Evolutionary conservation across 2,113 vertebrate genomes (phyloP).

Genomic region (Onychorhynchus coronatus): DNA sequence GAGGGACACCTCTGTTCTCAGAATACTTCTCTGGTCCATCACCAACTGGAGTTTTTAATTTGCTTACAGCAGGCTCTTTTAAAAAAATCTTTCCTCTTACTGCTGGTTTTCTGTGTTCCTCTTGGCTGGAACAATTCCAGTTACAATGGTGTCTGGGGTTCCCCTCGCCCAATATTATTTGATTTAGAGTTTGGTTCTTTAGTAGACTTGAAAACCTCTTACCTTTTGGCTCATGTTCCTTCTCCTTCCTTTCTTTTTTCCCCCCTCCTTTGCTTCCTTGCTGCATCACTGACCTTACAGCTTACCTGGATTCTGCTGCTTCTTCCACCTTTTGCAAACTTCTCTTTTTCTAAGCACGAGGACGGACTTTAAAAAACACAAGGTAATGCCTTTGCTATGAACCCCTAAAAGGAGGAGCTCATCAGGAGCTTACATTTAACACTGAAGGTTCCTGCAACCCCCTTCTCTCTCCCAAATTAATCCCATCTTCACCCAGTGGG

Average conservation of each 20-base stretch:
- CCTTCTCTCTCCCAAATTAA: neutral
- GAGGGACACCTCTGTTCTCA: neutral
- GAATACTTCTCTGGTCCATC: neutral
- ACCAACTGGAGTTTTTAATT: neutral
- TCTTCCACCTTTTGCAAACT: slow-evolving; percentile 50
- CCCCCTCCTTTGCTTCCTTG: neutral
- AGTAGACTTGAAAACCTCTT: neutral
- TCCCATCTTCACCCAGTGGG: neutral
- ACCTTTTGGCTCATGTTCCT: slow-evolving; percentile 26
- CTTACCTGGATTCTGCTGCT: slow-evolving; percentile 58
- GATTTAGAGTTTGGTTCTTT: neutral
- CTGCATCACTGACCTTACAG: slow-evolving; percentile 41
- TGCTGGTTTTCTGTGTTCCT: neutral
- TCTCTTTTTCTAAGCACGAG: slow-evolving; percentile 53
- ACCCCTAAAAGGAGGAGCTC: neutral
- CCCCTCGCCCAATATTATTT: neutral
- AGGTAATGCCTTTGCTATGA: slow-evolving; percentile 59
- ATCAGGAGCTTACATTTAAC: neutral
- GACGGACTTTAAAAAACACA: slow-evolving; percentile 48
- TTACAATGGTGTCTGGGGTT: neutral
- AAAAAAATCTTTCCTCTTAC: neutral
- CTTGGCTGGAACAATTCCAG: neutral
- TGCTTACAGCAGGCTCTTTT: neutral
- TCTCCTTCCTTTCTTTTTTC: neutral
- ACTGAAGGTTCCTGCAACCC: neutral